Conservation (phyloP, 2,888 invertebrate genomes). For the Drosophila tanythrix region DNA sequence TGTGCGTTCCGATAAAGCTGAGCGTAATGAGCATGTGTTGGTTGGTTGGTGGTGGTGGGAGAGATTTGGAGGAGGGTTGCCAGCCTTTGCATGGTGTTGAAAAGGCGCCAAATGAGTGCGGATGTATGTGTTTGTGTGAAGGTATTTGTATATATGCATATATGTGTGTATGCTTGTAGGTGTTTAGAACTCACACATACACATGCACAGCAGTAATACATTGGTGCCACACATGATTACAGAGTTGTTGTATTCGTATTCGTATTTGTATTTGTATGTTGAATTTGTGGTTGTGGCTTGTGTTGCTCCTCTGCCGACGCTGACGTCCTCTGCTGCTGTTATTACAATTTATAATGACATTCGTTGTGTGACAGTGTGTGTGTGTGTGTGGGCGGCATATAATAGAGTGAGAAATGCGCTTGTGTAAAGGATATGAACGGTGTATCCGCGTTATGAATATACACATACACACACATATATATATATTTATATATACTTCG, state of each 20-base stretch:
- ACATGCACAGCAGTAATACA: slow-evolving; percentile 16
- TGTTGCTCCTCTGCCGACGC: slow-evolving; percentile 37
- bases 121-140: slow-evolving; percentile 28
- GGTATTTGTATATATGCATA: slow-evolving; percentile 23
- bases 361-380: slow-evolving; percentile 56
- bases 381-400: slow-evolving; percentile 40
- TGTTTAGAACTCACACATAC: slow-evolving; percentile 66
- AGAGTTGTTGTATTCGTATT: slow-evolving; percentile 49
- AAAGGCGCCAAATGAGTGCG: slow-evolving; percentile 76
- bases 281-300: slow-evolving; percentile 76
- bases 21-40: slow-evolving; percentile 75
- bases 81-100: slow-evolving; percentile 59
- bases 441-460: slow-evolving; percentile 79
- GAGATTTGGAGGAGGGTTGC: slow-evolving; percentile 53
- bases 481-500: slow-evolving; percentile 32
- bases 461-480: slow-evolving; percentile 34
- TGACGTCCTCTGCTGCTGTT: slow-evolving; percentile 72
- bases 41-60: slow-evolving; percentile 41
- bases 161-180: slow-evolving; percentile 53
- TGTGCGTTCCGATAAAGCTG: slow-evolving; percentile 72
- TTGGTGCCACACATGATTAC: slow-evolving; percentile 76
- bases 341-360: slow-evolving; percentile 83
- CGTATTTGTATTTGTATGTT: slow-evolving; percentile 74
- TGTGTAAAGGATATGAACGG: slow-evolving; percentile 72
- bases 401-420: slow-evolving; percentile 71